phyloP scores from a whole-genome alignment of 2,888 invertebrate species.

The Brachynemurus nebulosus region DNA sequence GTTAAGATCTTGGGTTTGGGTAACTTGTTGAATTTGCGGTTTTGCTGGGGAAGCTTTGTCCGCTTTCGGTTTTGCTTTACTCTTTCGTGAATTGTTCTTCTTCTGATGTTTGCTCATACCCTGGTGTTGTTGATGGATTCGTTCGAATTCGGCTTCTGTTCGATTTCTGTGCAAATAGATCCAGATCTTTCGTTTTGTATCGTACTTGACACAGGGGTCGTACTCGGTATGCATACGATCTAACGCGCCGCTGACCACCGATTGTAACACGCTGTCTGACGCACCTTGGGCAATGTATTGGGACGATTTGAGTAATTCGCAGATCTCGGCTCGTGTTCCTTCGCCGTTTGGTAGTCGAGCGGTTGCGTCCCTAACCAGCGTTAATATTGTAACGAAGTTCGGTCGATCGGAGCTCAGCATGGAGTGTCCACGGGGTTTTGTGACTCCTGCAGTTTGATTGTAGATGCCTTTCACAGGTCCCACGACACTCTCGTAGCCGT shows the following conservation, averaged over 20 bases:
- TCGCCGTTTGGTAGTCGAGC: conserved; percentile 90
- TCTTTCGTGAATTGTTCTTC: conserved; percentile 26
- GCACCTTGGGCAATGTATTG: conserved; percentile 41
- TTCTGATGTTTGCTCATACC: conserved; percentile 41
- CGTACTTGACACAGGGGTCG: conserved; percentile 89
- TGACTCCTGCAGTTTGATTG: conserved; percentile 41
- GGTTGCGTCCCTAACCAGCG: conserved; percentile 85
- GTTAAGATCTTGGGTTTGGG: conserved; percentile 12
- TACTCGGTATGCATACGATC: conserved; percentile 81
- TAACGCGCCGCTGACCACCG: conserved; percentile 78
- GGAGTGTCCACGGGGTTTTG: conserved; percentile 67
- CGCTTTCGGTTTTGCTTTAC: conserved; percentile 28
- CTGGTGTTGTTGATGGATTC: conserved; percentile 53
- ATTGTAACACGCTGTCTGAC: conserved; percentile 54
- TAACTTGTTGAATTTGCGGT: too few relatives aligned
- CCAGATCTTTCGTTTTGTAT: conserved; percentile 85
- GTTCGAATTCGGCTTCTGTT: conserved; percentile 44
- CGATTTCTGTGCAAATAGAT: conserved; percentile 79
- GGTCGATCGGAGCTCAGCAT: conserved; percentile 71
- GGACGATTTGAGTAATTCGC: conserved; percentile 62
- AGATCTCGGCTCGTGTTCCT: conserved; percentile 82
- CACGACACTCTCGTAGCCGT: conserved; percentile 73
- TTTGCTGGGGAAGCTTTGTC: conserved; percentile 15
- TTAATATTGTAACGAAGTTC: conserved; percentile 79
- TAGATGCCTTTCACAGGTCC: conserved; percentile 74